These are phyloP conservation scores for Galeopsomyia nigrocyanea DNA, from an alignment of 2,888 invertebrate genomes.

Conservation along the genomic window DNA sequence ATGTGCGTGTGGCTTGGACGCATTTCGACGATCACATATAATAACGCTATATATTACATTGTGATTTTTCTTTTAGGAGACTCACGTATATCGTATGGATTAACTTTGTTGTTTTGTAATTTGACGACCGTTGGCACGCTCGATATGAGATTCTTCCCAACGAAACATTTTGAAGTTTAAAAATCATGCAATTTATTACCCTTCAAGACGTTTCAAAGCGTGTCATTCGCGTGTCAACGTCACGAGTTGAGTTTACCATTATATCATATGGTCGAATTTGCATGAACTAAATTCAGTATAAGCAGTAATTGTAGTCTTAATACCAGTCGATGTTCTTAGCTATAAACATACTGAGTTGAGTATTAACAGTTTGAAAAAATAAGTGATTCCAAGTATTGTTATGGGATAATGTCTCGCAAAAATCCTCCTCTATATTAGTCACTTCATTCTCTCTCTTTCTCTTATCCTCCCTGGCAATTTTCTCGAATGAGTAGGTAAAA, in stretches of 20 bases:
- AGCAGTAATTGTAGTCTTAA: conserved; percentile 31
- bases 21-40: conserved; percentile 35
- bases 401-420: conserved; percentile 20
- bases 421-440: conserved; percentile 21
- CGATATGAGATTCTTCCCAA: background rate
- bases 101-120: conserved; percentile 9
- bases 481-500: conserved; percentile 24
- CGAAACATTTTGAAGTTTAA: conserved; percentile 19
- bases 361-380: conserved; percentile 36
- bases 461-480: conserved; percentile 17
- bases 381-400: conserved; percentile 7
- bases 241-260: background rate
- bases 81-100: conserved; percentile 11
- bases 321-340: conserved; percentile 31
- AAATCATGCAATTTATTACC: background rate
- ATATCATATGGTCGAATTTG: conserved; percentile 20
- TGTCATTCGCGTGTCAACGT: conserved; percentile 11
- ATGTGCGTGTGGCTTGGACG: conserved; percentile 53
- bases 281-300: conserved; percentile 34
- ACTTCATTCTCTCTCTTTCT: conserved; percentile 8
- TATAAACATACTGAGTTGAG: conserved; percentile 24
- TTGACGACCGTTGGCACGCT: conserved; percentile 26
- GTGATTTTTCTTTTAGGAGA: conserved; percentile 9
- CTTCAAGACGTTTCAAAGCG: conserved; percentile 22
- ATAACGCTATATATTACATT: background rate